These are phyloP conservation scores for Zhuqinia jingwanae DNA, from an alignment of 2,888 invertebrate species.

Conservation along the genomic window DNA sequence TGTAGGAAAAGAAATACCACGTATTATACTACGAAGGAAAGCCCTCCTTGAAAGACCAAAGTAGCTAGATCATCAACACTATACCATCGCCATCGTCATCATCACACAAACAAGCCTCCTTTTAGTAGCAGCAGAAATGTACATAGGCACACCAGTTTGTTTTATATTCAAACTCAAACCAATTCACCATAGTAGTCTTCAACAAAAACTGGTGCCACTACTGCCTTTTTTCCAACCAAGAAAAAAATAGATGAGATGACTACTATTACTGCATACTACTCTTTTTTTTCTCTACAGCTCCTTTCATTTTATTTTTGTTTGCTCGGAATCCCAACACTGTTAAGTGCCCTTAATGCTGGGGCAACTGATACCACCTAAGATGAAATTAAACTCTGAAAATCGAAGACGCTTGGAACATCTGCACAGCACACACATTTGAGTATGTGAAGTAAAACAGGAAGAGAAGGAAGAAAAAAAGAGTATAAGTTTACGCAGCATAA, in stretches of 20 bases:
- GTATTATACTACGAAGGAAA: conserved; percentile 11
- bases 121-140: not conserved
- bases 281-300: conserved; percentile 15
- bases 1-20: not conserved
- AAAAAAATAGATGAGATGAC: conserved; percentile 31
- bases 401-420: conserved; percentile 26
- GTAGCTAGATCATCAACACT: conserved; percentile 58
- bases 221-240: conserved; percentile 19
- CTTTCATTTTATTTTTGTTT: conserved; percentile 77
- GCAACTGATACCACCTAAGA: conserved; percentile 79
- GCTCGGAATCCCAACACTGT: conserved; percentile 79
- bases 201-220: not conserved
- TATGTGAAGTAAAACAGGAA: not conserved
- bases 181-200: conserved; percentile 11
- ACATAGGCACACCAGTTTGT: not conserved
- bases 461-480: not conserved
- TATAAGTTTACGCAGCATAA: not conserved
- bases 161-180: conserved; percentile 14
- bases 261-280: too few species aligned
- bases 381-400: conserved; percentile 78
- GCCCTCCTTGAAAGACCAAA: conserved; percentile 50
- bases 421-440: not conserved
- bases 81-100: too few species aligned
- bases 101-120: conserved; percentile 38
- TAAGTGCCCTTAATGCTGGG: conserved; percentile 79